A percentile compares a stretch with the other conserved stretches of the same genome.
Evolutionary conservation across 2,797 vertebrate species (phyloP).

Genomic region (Myiotriccus ornatus): DNA sequence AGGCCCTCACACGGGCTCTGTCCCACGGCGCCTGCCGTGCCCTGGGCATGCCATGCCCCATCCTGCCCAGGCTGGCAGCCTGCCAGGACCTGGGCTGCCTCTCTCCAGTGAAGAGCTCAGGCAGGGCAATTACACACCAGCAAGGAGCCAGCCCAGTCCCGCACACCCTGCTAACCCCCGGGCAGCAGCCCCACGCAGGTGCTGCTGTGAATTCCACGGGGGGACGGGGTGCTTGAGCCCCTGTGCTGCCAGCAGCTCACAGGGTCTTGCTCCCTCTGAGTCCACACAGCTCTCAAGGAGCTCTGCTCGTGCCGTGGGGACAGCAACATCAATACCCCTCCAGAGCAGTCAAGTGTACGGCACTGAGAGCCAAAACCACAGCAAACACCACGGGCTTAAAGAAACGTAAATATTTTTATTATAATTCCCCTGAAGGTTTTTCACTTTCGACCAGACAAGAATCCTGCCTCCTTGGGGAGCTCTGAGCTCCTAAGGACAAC

Average conservation of each 20-base stretch:
- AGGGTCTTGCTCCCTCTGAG: not conserved
- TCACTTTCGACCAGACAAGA: not conserved
- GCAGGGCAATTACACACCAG: not conserved
- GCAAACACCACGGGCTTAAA: not conserved
- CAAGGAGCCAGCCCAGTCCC: not conserved
- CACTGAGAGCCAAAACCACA: not conserved
- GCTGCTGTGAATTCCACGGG: not conserved
- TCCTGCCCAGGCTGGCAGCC: not conserved
- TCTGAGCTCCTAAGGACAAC: not conserved
- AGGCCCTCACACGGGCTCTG: rapidly evolving
- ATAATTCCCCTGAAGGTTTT: not conserved
- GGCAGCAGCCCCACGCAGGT: not conserved
- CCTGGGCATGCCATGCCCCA: not conserved
- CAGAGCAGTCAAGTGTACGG: not conserved
- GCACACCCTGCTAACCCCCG: not conserved
- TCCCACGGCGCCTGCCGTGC: rapidly evolving
- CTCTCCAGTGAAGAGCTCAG: not conserved
- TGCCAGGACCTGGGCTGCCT: not conserved
- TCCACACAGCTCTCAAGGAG: not conserved
- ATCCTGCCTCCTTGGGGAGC: not conserved
- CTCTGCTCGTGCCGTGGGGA: not conserved
- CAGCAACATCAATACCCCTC: not conserved
- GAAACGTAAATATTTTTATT: not conserved
- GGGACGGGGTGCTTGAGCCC: not conserved
- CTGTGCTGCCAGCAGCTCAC: not conserved